Percentiles rank a stretch among this genome's conserved stretches.
These are phyloP conservation scores for Eupeodes corollae DNA, from an alignment of 1,140 invertebrate genomes.

Conservation along the genomic window DNA sequence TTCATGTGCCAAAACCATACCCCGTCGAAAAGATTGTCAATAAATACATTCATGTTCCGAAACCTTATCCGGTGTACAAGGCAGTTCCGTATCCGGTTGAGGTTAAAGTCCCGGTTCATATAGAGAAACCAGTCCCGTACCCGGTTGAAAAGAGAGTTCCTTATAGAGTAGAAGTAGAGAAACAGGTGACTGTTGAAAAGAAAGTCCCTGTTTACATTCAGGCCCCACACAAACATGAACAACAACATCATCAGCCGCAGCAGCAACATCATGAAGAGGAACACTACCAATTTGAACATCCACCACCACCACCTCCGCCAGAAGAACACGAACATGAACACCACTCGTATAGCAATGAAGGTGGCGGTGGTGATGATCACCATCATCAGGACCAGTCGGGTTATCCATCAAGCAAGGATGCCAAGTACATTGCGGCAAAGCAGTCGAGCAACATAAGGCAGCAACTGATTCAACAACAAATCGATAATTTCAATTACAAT, in stretches of 20 bases:
- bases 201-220: slow-evolving; percentile 9
- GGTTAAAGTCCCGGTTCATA: slow-evolving; percentile 42
- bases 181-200: slow-evolving; percentile 36
- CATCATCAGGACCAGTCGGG: background rate
- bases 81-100: slow-evolving; percentile 39
- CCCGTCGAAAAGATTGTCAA: slow-evolving; percentile 34
- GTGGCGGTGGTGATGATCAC: too few species aligned
- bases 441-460: background rate
- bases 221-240: slow-evolving; percentile 10
- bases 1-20: slow-evolving; percentile 38
- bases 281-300: background rate
- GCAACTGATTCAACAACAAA: background rate
- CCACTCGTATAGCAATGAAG: background rate
- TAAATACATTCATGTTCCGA: slow-evolving; percentile 47
- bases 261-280: background rate
- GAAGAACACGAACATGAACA: background rate
- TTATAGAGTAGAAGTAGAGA: slow-evolving; percentile 42
- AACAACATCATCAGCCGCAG: background rate
- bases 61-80: slow-evolving; percentile 44
- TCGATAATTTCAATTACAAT: background rate
- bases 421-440: background rate
- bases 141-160: slow-evolving; percentile 45
- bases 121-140: slow-evolving; percentile 39
- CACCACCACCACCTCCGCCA: background rate
- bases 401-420: background rate